Conservation (phyloP, 2,797 vertebrate genomes). For the Tokudaia tokunoshimensis region DNA sequence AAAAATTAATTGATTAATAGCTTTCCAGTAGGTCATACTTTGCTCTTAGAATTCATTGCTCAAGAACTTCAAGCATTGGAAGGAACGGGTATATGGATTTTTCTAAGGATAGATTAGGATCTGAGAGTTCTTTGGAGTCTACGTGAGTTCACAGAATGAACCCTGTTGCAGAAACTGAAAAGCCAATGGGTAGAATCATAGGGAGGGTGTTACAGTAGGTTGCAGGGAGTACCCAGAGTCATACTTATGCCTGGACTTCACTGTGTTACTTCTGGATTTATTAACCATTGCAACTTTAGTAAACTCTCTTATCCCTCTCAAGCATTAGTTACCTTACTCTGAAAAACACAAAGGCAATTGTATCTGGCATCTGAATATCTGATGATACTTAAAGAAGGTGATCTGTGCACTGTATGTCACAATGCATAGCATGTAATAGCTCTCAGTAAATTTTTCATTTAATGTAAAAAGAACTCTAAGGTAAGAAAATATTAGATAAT, state of each 20-base stretch:
- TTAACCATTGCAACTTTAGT: not conserved
- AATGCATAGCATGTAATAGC: not conserved
- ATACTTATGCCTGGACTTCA: not conserved
- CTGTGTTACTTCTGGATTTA: not conserved
- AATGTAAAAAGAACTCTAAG: not conserved
- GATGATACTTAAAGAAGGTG: not conserved
- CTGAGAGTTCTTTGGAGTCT: not conserved
- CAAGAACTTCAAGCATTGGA: not conserved
- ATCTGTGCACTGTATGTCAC: not conserved
- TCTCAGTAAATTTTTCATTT: constrained; percentile 3
- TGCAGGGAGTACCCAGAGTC: not conserved
- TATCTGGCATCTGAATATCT: not conserved
- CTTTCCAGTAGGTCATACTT: not conserved
- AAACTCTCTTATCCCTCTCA: not conserved
- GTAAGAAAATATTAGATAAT: not conserved
- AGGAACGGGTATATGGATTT: not conserved
- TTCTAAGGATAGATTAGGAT: not conserved
- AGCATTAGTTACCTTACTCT: not conserved
- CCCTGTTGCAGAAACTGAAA: not conserved
- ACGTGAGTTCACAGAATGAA: not conserved
- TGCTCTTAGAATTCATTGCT: not conserved
- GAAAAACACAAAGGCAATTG: not conserved
- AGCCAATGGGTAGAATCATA: not conserved
- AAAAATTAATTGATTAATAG: constrained; percentile 45
- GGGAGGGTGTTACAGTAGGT: not conserved